phyloP scores from a whole-genome alignment of 2,113 vertebrate genomes.

The Prinia subflava region DNA sequence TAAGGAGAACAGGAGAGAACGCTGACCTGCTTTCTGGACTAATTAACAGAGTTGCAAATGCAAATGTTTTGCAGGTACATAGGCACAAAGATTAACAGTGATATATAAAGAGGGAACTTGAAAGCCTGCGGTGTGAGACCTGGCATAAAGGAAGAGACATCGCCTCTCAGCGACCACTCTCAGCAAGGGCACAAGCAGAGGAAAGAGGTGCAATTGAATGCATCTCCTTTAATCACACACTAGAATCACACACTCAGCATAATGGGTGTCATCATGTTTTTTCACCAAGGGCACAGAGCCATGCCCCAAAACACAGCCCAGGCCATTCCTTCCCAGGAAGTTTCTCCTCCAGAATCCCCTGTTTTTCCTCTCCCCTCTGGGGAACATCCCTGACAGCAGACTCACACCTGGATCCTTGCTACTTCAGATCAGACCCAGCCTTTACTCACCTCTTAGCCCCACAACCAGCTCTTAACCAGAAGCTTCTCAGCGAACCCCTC shows the following conservation, averaged over 20 bases:
- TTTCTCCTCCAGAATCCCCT: neutral
- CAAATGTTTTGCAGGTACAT: neutral
- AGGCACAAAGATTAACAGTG: neutral
- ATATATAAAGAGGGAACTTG: neutral
- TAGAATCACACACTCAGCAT: neutral
- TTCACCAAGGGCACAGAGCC: neutral
- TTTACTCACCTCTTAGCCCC: neutral
- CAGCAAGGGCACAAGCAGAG: neutral
- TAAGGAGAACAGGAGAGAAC: neutral
- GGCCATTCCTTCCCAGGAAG: neutral
- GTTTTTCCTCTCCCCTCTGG: neutral
- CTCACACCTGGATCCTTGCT: neutral
- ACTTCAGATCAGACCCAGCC: neutral
- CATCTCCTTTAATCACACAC: neutral
- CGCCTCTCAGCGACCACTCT: neutral
- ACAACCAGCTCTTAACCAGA: neutral
- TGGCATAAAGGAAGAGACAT: neutral
- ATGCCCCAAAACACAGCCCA: neutral
- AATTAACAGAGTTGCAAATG: neutral
- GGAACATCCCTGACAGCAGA: neutral
- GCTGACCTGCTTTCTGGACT: conserved; percentile 25
- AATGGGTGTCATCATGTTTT: neutral
- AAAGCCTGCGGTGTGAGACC: neutral
- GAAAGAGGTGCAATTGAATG: neutral
- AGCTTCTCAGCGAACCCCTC: neutral